Evolutionary conservation across 2,113 vertebrate species (phyloP).

Genomic region (Hippocampus comes): DNA sequence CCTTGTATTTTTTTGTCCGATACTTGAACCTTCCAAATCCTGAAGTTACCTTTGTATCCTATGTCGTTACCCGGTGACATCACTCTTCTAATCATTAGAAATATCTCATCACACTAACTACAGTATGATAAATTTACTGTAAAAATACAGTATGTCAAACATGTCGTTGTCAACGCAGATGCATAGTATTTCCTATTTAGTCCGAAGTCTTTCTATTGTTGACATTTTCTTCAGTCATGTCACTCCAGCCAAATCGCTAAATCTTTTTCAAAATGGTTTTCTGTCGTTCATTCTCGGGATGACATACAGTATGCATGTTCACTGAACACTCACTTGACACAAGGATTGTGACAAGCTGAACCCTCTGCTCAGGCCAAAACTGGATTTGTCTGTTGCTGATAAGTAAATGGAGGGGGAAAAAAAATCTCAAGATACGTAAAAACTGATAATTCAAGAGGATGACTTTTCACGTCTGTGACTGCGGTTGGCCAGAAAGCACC

Average conservation of each 20-base stretch:
- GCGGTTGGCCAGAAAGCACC: constrained; percentile 44
- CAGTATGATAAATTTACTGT: no score
- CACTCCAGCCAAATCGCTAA: constrained; percentile 4
- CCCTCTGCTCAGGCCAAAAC: constrained; percentile 63
- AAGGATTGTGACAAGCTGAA: constrained; percentile 50
- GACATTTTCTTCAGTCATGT: constrained; percentile 13
- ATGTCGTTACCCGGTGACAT: constrained; percentile 16
- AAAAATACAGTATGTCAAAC: neutral
- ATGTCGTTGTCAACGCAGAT: neutral
- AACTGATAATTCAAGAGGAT: constrained; percentile 57
- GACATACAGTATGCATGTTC: constrained; percentile 45
- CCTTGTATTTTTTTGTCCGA: constrained; percentile 29
- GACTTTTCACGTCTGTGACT: constrained; percentile 56
- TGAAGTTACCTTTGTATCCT: constrained; percentile 21
- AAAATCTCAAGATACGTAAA: constrained; percentile 46
- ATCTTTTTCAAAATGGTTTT: constrained; percentile 22
- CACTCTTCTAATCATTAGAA: neutral
- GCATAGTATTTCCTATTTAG: no score
- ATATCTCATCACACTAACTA: neutral
- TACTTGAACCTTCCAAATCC: constrained; percentile 61
- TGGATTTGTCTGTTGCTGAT: constrained; percentile 67
- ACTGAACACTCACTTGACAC: constrained; percentile 58
- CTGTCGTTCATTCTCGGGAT: constrained; percentile 37
- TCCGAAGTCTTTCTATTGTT: neutral
- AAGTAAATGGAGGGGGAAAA: constrained; percentile 49